A percentile compares a stretch with the other conserved stretches of the same genome.
phyloP scores from a whole-genome alignment of 2,888 invertebrate genomes.

The Lithosia quadra region DNA sequence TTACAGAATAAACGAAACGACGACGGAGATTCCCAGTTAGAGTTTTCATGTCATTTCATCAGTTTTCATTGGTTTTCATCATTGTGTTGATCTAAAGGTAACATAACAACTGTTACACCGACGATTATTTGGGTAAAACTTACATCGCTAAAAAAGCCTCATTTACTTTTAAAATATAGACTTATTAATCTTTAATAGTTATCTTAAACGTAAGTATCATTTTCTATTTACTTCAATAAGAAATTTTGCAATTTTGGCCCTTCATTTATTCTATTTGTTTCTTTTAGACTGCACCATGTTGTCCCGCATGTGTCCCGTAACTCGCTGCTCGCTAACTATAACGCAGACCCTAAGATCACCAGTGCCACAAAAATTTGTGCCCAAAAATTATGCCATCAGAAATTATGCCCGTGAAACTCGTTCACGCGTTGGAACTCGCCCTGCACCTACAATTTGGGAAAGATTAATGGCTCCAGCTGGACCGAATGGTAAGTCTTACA shows the following conservation, averaged over 20 bases:
- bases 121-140: conserved; percentile 21
- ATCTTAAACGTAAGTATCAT: conserved; percentile 8
- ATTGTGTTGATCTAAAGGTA: background rate
- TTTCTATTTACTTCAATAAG: background rate
- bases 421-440: conserved; percentile 71
- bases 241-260: background rate
- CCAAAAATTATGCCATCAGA: conserved; percentile 82
- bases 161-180: background rate
- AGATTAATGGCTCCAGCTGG: conserved; percentile 92
- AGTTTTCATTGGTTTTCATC: conserved; percentile 22
- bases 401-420: conserved; percentile 86
- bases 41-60: background rate
- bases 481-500: conserved; percentile 88
- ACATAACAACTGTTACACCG: conserved; percentile 21
- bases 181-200: background rate
- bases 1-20: conserved; percentile 14
- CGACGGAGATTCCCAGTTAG: too few species aligned
- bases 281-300: conserved; percentile 76
- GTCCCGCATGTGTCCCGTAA: conserved; percentile 78
- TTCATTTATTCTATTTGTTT: conserved; percentile 22
- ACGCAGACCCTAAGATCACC: conserved; percentile 75
- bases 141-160: conserved; percentile 5
- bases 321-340: conserved; percentile 70
- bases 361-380: conserved; percentile 77
- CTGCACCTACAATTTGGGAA: conserved; percentile 89